Percentiles rank a stretch among this genome's conserved stretches.
Conservation (phyloP, 2,888 invertebrate genomes). For the Drosophila nigricruria region DNA sequence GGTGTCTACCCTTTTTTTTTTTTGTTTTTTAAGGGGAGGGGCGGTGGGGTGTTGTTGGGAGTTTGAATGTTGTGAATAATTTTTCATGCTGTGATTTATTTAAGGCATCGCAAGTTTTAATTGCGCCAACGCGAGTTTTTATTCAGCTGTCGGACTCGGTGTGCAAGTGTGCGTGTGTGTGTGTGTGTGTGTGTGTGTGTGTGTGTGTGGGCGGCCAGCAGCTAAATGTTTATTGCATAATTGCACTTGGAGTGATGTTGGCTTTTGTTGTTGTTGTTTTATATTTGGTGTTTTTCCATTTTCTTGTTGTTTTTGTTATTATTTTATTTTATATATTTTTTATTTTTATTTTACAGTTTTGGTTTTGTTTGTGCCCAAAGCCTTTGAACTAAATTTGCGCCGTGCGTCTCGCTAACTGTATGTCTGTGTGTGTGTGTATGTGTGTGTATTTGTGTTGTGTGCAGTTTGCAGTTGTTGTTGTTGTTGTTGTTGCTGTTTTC, state of each 20-base stretch:
- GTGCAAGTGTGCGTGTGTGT: not conserved
- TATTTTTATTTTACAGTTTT: constrained; percentile 20
- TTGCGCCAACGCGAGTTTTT: constrained; percentile 41
- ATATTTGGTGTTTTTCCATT: constrained; percentile 25
- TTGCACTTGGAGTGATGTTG: constrained; percentile 34
- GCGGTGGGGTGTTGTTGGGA: too few species aligned
- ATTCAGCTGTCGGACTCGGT: constrained; percentile 2
- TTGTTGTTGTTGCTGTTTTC: constrained; percentile 24
- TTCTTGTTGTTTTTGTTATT: constrained; percentile 17
- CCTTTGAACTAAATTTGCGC: constrained; percentile 68
- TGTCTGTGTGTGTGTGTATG: constrained; percentile 13
- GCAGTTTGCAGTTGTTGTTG: constrained; percentile 28
- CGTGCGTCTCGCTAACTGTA: constrained; percentile 28
- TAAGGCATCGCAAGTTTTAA: constrained; percentile 53
- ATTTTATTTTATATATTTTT: not conserved
- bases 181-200: not conserved
- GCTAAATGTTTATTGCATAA: constrained; percentile 58
- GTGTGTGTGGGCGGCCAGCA: constrained; percentile 5
- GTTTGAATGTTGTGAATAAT: constrained; percentile 19
- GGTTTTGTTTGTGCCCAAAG: constrained; percentile 57
- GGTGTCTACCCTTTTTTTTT: not conserved
- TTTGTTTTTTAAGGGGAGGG: too few species aligned
- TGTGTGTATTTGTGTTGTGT: constrained; percentile 30
- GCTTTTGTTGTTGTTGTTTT: constrained; percentile 11
- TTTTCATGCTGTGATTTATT: constrained; percentile 44